Conservation (phyloP, 2,888 invertebrate species). For the Calephelis perditalis region DNA sequence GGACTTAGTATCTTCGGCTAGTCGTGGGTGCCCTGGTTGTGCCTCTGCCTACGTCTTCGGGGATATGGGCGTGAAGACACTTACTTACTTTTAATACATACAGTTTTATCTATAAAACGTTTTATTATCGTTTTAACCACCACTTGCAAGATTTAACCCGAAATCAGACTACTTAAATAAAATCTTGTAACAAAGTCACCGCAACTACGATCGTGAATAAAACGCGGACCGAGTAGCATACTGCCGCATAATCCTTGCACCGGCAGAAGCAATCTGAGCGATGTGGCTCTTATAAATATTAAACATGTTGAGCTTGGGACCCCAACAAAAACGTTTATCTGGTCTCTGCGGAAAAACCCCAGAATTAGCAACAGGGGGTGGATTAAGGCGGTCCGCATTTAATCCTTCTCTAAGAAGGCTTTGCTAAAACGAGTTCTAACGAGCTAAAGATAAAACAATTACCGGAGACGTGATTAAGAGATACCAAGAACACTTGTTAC, state of each 20-base stretch:
- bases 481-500: conserved; percentile 76
- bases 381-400: conserved; percentile 76
- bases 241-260: conserved; percentile 58
- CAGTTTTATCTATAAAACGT: too few species aligned
- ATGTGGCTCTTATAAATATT: conserved; percentile 72
- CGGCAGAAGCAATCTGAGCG: conserved; percentile 57
- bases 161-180: neutral
- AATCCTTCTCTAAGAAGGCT: conserved; percentile 79
- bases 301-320: conserved; percentile 55
- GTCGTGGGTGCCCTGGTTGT: too few species aligned
- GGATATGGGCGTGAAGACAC: too few species aligned
- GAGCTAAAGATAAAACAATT: conserved; percentile 79
- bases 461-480: conserved; percentile 74
- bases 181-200: conserved; percentile 41
- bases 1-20: too few species aligned
- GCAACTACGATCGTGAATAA: conserved; percentile 46
- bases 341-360: conserved; percentile 73
- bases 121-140: too few species aligned
- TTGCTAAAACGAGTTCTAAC: conserved; percentile 79
- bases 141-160: too few species aligned
- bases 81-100: too few species aligned
- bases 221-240: conserved; percentile 53
- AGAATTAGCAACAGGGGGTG: conserved; percentile 74
- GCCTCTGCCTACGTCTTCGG: too few species aligned
- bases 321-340: conserved; percentile 75